Base-by-base conservation (phyloP, 2,797 vertebrate species). In the Caiman crocodilus region DNA sequence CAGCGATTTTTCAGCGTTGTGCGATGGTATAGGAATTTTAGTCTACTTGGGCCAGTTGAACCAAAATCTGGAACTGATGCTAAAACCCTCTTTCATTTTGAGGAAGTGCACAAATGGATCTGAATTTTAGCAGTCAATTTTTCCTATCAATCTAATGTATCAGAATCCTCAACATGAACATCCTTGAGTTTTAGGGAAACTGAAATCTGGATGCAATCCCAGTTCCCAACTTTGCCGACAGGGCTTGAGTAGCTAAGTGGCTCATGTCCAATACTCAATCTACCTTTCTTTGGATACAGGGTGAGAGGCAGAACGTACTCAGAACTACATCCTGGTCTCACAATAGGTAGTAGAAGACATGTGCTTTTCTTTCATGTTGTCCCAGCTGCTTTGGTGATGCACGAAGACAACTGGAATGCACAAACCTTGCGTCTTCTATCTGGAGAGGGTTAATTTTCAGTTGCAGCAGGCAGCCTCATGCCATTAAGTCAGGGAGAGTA, bases 401-500 rank as follows among this genome's bases (percentile, higher is more conserved):
- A 67, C 67, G 83, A 93, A 96, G 56, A 59, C 83, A 94, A 71
- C 30, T 14, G 60, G 65, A 84, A 61, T 5, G 26, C 3, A 2
- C 57, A 67, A 84, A 92, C 75, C 81, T 79, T 23, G 20, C 64
- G 57, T 86, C 89, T 92, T 94, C 93, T 50, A 94, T 97, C 96
- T 96, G 42, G 96, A 98, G 98, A 98, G 98, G 98, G 98, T 98
- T 98, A 98, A 98, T 96, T 96, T 90, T 80, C 98, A 98, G 98
- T 95, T 98, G 98, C 98, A 97, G 98, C 97, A 98, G 98, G 98
- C 98, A 99, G 98, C 98, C 98, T 98, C 98, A 99, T 99, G 98
- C 99, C 99, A 99, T 99, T 99, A 99, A 99, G 99, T 98, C 98
- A 98, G 98, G 98, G 98, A 98, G 98, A 98, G 98, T 99, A 99